A percentile compares a stretch with the other conserved stretches of the same genome.
Evolutionary conservation across 2,113 vertebrate genomes (phyloP).

Genomic region (Oenanthe oenanthe): DNA sequence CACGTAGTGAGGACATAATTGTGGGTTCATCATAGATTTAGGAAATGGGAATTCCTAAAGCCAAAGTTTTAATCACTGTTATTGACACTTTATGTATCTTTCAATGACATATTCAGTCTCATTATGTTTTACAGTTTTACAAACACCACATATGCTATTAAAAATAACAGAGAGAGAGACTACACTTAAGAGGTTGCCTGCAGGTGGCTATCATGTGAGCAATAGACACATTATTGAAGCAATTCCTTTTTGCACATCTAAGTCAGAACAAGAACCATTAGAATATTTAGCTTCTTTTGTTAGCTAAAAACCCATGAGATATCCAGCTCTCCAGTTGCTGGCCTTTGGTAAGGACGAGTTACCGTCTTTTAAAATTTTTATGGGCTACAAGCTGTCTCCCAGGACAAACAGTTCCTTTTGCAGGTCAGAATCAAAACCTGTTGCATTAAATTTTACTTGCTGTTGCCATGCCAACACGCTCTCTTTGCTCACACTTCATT

Average conservation of each 20-base stretch:
- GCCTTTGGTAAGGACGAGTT: not conserved
- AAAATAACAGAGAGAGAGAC: not conserved
- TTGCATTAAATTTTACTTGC: slow-evolving; percentile 52
- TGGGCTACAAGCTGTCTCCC: not conserved
- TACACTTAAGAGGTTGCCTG: not conserved
- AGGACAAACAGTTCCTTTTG: slow-evolving; percentile 56
- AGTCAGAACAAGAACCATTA: not conserved
- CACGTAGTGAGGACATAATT: not conserved
- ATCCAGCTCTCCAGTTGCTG: not conserved
- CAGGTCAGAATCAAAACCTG: slow-evolving; percentile 50
- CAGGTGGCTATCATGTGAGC: not conserved
- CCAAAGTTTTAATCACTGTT: not conserved
- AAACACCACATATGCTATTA: not conserved
- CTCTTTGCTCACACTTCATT: slow-evolving; percentile 57
- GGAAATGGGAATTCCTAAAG: not conserved
- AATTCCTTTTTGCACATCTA: slow-evolving; percentile 2
- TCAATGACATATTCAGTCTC: not conserved
- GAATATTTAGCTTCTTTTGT: not conserved
- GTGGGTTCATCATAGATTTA: not conserved
- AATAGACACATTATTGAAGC: not conserved
- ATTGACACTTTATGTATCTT: not conserved
- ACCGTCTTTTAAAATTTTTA: slow-evolving; percentile 51
- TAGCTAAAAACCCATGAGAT: not conserved
- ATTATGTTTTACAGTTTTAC: not conserved
- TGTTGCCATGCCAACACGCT: slow-evolving; percentile 53